A percentile compares a stretch with the other conserved stretches of the same genome.
phyloP scores from a whole-genome alignment of 2,888 invertebrate genomes.

The Clunio marinus region DNA sequence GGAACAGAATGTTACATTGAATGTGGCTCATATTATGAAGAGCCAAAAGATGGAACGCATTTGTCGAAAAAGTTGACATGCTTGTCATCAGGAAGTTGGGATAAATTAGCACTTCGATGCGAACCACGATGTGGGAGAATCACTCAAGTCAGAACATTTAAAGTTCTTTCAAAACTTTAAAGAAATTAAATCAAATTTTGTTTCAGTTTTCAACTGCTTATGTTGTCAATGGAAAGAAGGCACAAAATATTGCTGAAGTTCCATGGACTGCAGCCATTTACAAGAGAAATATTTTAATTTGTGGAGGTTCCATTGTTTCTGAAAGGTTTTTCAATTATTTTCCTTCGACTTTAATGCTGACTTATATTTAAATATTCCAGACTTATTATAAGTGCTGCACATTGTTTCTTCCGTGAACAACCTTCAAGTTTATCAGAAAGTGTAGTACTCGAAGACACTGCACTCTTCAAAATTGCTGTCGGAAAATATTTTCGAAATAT shows the following conservation, averaged over 20 bases:
- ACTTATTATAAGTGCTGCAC: constrained; percentile 1
- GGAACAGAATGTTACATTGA: constrained; percentile 4
- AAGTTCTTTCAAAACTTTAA: no score
- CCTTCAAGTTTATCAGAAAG: background rate
- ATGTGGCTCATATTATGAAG: constrained; percentile 9
- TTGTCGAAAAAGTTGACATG: constrained; percentile 16
- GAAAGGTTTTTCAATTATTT: no score
- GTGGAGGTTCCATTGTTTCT: constrained; percentile 23
- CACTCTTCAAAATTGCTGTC: background rate
- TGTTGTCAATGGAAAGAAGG: constrained; percentile 17
- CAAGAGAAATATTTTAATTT: background rate
- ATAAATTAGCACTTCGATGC: constrained; percentile 9
- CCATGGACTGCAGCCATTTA: constrained; percentile 29
- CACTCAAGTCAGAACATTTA: background rate
- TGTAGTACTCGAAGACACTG: background rate
- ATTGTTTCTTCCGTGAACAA: constrained; percentile 17
- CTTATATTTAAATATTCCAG: no score
- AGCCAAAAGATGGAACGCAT: background rate
- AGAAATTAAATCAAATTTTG: no score
- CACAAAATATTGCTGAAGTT: constrained; percentile 18
- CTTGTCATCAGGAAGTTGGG: constrained; percentile 10
- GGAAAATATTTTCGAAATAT: constrained; percentile 17
- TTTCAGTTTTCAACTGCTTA: constrained; percentile 7
- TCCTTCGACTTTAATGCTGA: no score
- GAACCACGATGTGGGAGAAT: constrained; percentile 17